phyloP scores from a whole-genome alignment of 2,797 vertebrate genomes.

The Mus caroli region DNA sequence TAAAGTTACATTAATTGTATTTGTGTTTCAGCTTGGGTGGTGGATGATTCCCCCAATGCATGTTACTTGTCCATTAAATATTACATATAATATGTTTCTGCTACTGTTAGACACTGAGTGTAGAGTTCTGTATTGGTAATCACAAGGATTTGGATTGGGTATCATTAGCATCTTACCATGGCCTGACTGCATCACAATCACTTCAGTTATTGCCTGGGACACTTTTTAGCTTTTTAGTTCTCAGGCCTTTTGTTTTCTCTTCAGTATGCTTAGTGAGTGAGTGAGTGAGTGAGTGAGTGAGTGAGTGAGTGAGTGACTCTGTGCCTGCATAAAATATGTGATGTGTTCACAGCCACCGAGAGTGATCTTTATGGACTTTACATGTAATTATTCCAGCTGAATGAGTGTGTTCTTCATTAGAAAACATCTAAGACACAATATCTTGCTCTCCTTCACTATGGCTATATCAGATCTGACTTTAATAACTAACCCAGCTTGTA shows the following conservation, averaged over 20 bases:
- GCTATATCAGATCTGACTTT: neutral
- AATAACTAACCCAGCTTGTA: neutral
- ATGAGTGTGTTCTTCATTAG: neutral
- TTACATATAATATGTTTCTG: neutral
- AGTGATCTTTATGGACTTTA: neutral
- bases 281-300: neutral
- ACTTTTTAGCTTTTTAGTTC: neutral
- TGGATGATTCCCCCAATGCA: neutral
- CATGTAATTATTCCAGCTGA: neutral
- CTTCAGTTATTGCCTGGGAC: neutral
- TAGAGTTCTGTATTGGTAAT: neutral
- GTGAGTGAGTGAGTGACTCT: neutral
- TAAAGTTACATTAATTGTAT: neutral
- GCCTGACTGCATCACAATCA: neutral
- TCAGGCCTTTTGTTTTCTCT: neutral
- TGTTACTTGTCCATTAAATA: neutral
- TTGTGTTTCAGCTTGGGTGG: neutral
- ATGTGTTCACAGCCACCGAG: neutral
- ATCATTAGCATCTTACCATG: neutral
- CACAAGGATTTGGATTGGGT: neutral
- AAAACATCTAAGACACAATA: neutral
- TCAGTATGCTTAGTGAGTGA: neutral
- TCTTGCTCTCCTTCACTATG: fast-evolving
- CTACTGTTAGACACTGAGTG: neutral
- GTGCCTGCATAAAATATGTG: neutral